phyloP scores from a whole-genome alignment of 1,140 invertebrate genomes.

The Condylostylus longicornis region DNA sequence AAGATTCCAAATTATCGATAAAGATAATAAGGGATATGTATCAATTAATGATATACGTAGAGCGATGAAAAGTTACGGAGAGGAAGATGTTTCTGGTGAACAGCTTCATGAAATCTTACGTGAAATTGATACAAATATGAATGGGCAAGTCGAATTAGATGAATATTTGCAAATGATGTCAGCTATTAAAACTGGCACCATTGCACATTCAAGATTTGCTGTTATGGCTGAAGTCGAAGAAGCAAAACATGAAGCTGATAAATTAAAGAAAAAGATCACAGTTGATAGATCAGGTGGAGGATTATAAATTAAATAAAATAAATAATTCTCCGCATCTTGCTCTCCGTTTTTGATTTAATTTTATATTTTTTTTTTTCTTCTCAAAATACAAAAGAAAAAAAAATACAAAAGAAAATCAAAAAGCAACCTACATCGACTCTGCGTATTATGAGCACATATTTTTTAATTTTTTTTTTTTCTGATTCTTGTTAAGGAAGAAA shows the following conservation, averaged over 20 bases:
- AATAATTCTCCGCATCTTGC: too few species aligned
- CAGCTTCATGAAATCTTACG: conserved; percentile 92
- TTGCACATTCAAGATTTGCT: conserved; percentile 82
- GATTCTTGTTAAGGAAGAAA: too few species aligned
- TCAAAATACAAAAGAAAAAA: too few species aligned
- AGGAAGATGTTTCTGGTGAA: conserved; percentile 75
- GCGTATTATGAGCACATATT: too few species aligned
- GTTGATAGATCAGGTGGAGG: conserved; percentile 91
- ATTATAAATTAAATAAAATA: conserved; percentile 51
- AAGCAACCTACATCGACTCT: too few species aligned
- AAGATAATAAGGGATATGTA: conserved; percentile 93
- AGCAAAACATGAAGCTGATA: conserved; percentile 56
- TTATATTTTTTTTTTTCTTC: too few species aligned
- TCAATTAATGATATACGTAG: conserved; percentile 92
- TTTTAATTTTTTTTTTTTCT: too few species aligned
- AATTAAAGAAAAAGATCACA: conserved; percentile 60
- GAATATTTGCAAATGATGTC: conserved; percentile 98
- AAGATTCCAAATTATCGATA: conserved; percentile 88
- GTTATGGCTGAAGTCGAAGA: conserved; percentile 82
- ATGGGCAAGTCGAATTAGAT: conserved; percentile 96
- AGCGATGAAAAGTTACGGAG: conserved; percentile 84
- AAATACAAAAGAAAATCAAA: too few species aligned
- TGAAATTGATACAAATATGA: conserved; percentile 98
- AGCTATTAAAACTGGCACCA: conserved; percentile 84
- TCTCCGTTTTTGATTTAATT: too few species aligned